These are phyloP conservation scores for Thalpophila matura DNA, from an alignment of 2,888 invertebrate genomes.

Conservation along the genomic window DNA sequence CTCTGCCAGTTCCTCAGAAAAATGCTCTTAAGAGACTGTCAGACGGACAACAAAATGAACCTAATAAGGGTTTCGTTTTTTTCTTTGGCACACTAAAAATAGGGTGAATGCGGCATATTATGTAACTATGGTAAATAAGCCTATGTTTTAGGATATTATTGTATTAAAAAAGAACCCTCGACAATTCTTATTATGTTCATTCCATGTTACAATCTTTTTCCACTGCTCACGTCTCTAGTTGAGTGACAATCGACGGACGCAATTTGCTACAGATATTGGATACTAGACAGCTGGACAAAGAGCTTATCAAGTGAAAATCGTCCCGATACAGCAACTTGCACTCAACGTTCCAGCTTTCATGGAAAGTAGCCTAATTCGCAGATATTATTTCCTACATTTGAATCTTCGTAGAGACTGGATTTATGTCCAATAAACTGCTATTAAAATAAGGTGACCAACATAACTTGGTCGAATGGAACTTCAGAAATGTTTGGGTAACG, in stretches of 20 bases:
- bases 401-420: not conserved
- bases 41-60: too few relatives aligned
- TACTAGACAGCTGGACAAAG: constrained; percentile 30
- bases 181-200: constrained; percentile 10
- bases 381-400: constrained; percentile 31
- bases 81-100: too few relatives aligned
- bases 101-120: not conserved
- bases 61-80: too few relatives aligned
- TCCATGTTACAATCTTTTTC: constrained; percentile 22
- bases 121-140: not conserved
- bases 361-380: constrained; percentile 2
- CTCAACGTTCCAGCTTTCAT: constrained; percentile 24
- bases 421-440: not conserved
- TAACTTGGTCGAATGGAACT: not conserved
- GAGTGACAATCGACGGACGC: constrained; percentile 18
- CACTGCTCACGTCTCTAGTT: constrained; percentile 8
- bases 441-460: constrained; percentile 17
- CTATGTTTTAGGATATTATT: not conserved
- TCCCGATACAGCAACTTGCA: constrained; percentile 29
- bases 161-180: not conserved
- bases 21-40: too few relatives aligned
- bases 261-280: constrained; percentile 48
- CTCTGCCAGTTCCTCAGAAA: too few relatives aligned
- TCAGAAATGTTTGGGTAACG: not conserved
- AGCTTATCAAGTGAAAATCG: constrained; percentile 47